These are phyloP conservation scores for Parascotia fuliginaria DNA, from an alignment of 2,888 invertebrate species.

Conservation along the genomic window DNA sequence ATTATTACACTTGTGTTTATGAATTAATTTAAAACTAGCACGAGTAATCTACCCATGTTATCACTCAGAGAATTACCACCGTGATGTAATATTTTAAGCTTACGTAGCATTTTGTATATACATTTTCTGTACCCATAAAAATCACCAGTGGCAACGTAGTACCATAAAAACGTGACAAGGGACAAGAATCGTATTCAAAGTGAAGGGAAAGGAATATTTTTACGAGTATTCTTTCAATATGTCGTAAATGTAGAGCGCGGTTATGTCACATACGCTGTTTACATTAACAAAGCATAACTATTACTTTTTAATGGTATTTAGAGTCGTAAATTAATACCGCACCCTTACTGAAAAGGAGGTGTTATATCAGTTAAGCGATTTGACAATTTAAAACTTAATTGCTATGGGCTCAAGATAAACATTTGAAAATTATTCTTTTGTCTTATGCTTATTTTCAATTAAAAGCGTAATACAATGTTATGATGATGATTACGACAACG, in stretches of 20 bases:
- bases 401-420: too few species aligned
- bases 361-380: too few species aligned
- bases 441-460: too few species aligned
- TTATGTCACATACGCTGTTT: not conserved
- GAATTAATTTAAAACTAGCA: too few species aligned
- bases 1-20: too few species aligned
- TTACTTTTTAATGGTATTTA: not conserved
- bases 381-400: too few species aligned
- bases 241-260: conserved; percentile 23
- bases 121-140: conserved; percentile 24
- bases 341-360: too few species aligned
- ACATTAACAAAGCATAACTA: not conserved
- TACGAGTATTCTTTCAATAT: conserved; percentile 14
- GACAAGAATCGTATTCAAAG: conserved; percentile 27
- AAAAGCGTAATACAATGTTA: too few species aligned
- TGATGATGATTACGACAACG: too few species aligned
- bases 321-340: too few species aligned
- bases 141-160: conserved; percentile 22
- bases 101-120: conserved; percentile 7
- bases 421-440: too few species aligned
- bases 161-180: conserved; percentile 35
- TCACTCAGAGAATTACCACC: not conserved
- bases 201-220: conserved; percentile 25
- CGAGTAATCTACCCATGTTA: too few species aligned
- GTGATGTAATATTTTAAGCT: not conserved